Conservation (phyloP, 2,888 invertebrate species). For the Allophyes oxyacanthae region DNA sequence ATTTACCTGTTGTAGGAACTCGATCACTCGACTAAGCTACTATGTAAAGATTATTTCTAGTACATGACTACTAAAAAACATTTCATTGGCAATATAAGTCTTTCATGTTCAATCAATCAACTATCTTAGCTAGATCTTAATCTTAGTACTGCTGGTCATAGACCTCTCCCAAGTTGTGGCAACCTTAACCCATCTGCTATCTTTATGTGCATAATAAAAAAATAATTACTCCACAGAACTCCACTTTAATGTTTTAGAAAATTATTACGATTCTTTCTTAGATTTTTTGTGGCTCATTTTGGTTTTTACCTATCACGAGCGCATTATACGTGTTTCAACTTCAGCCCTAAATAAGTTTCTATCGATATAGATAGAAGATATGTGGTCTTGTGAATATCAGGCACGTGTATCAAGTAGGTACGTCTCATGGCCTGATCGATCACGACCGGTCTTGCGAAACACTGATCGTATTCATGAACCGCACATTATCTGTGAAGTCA, state of each 20-base stretch:
- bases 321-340: too few relatives aligned
- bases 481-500: constrained; percentile 29
- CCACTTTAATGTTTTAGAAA: too few relatives aligned
- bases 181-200: too few relatives aligned
- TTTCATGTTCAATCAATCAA: constrained; percentile 33
- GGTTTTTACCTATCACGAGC: too few relatives aligned
- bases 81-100: constrained; percentile 14
- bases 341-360: constrained; percentile 18
- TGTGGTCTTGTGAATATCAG: constrained; percentile 26
- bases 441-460: constrained; percentile 63
- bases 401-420: constrained; percentile 40
- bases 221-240: too few relatives aligned
- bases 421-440: constrained; percentile 62
- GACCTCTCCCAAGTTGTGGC: constrained; percentile 19
- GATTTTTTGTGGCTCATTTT: too few relatives aligned
- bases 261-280: too few relatives aligned
- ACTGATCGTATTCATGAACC: constrained; percentile 51
- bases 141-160: constrained; percentile 15
- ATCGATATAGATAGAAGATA: too few relatives aligned
- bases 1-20: not conserved
- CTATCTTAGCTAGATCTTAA: constrained; percentile 4
- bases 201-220: too few relatives aligned
- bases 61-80: constrained; percentile 2
- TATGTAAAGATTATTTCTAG: constrained; percentile 23
- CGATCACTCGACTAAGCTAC: not conserved